These are phyloP conservation scores for Phragmatobia fuliginosa DNA, from an alignment of 2,888 invertebrate species.

Conservation along the genomic window DNA sequence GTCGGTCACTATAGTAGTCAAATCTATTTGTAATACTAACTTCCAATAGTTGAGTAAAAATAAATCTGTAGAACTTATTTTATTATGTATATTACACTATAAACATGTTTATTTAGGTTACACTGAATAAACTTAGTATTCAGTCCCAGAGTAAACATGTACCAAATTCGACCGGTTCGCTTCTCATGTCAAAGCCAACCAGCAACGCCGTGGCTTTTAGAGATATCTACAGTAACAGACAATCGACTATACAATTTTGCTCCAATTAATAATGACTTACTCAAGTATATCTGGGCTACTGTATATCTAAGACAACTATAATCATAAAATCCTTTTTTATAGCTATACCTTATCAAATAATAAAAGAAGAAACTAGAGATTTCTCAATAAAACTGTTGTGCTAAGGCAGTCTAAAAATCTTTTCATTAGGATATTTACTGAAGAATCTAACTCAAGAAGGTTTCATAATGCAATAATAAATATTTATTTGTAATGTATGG, in stretches of 20 bases:
- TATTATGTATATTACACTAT: constrained; percentile 13
- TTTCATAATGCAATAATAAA: no score
- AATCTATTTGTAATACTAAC: constrained; percentile 4
- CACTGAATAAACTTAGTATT: constrained; percentile 31
- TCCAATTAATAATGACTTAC: constrained; percentile 41
- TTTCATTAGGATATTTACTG: neutral
- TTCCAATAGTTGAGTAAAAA: constrained; percentile 10
- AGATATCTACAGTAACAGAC: constrained; percentile 39
- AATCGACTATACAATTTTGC: constrained; percentile 48
- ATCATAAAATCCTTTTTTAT: constrained; percentile 30
- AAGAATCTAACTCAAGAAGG: neutral
- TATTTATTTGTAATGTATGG: neutral
- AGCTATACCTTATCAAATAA: constrained; percentile 27
- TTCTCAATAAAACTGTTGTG: constrained; percentile 19
- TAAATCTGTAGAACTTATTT: constrained; percentile 18
- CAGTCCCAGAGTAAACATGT: constrained; percentile 34
- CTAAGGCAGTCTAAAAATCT: neutral
- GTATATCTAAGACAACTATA: constrained; percentile 17
- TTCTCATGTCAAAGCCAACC: constrained; percentile 43
- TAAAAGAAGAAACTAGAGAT: constrained; percentile 16
- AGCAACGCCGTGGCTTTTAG: constrained; percentile 32
- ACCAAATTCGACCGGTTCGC: constrained; percentile 31
- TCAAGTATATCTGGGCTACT: constrained; percentile 30
- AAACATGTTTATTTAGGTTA: constrained; percentile 44
- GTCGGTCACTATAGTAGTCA: neutral